Base-by-base conservation (phyloP, 2,113 vertebrate species). In the Ascaphus truei region DNA sequence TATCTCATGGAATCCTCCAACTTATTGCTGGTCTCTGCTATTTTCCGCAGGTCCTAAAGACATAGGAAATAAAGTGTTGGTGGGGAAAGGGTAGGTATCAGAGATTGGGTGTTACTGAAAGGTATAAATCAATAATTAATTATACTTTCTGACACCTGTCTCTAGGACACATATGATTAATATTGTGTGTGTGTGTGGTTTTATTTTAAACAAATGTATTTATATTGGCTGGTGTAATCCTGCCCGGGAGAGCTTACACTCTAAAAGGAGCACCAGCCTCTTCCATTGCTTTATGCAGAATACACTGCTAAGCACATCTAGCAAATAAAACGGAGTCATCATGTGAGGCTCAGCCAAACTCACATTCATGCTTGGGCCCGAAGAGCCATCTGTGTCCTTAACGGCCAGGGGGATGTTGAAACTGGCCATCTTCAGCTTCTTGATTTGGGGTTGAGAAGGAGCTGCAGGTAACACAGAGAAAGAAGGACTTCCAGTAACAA, bases 1-100 rank as follows among this genome's bases (percentile, higher is more conserved):
- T 91, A 86, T 77, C 88, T 93, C 77, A 94, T 88, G 2, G 92
- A 87, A 26, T 92, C 88, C 84, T 92, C 81, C 0, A 93, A 80
- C 57, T 52, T 86, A 62, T 91, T 84, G 71, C 85, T 92, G 0
- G 74, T 61, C 0, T 84, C 80, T 29, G 51, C 75, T 22, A 48
- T 25, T 2, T 74, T 56, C 76, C 83, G 1, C 26, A 80, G 5
- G 37, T 83, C 77, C 83, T 87, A 43, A 23, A 61, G 27, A 48
- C 39, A 62, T 43, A 26, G 16, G 63, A 65, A 34, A 15, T 26
- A 4, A 2, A 18, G 20, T 5, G 16, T 22, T 47, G 16, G n/a
- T n/a, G n/a, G n/a, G n/a, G n/a, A n/a, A n/a, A n/a, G n/a, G n/a
- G n/a, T n/a, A n/a, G n/a, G n/a, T n/a, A n/a, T n/a, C n/a, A n/a